Base-by-base conservation (phyloP, 2,113 vertebrate genomes). In the Phylloscopus whistleri region DNA sequence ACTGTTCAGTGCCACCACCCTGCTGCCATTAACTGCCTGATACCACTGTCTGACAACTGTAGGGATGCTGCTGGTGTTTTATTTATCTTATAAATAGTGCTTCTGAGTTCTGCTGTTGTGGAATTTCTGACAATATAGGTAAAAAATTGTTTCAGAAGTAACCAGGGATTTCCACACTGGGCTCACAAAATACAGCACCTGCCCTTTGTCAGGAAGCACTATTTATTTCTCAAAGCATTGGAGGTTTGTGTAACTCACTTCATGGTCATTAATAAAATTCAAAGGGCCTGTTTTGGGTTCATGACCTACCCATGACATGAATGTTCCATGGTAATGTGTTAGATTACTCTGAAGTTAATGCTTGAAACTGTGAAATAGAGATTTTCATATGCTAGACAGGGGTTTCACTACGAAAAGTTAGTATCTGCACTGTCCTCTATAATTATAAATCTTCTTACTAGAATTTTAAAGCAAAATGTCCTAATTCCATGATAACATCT, bases 261-360 rank as follows among this genome's bases (percentile, higher is more conserved):
- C 35, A 41, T 33, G 33, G 22, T 43, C 24, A 69, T 7, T 24
- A 49, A 78, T 10, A 68, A 37, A 62, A n/a, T 2, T 48, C 14
- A 82, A 78, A 64, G 7, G 8, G 5, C 62, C 41, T 30, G 24
- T 10, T 51, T 33, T 41, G 10, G 21, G 8, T 39, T 73, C 72
- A 18, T 43, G 37, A n/a, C 13, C 49, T 46, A 27, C 9, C 58
- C 20, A 19, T 31, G 20, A 16, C 16, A 26, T 20, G 22, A 67
- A 46, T 24, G 16, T 30, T 19, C 35, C 6, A 1, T 46, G 35
- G 20, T 52, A 60, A 49, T 0, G 0, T 43, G 52, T 43, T 43
- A 52, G 26, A 67, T 19, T 30, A 52, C 17, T 62, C 83, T n/a
- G 16, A 35, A 79, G 26, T 11, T 16, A 46, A 21, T 35, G 3